Evolutionary conservation across 1,140 invertebrate species (phyloP).

Genomic region (Lepidotrigona ventralis): DNA sequence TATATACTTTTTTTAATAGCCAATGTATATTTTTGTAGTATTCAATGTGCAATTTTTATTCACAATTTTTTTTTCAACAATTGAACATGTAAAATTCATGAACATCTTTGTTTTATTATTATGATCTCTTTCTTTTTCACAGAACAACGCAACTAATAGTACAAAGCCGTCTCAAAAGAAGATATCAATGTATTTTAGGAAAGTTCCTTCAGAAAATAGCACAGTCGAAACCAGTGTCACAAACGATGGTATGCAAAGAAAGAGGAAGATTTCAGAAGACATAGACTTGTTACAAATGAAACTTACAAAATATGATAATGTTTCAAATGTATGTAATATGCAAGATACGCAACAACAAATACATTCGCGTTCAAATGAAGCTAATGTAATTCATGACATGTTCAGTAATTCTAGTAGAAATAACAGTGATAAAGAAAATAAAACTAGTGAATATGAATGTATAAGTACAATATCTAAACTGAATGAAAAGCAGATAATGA

Average conservation of each 20-base stretch:
- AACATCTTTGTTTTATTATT: neutral
- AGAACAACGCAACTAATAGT: neutral
- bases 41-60: neutral
- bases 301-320: neutral
- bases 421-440: neutral
- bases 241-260: neutral
- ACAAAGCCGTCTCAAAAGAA: slow-evolving; percentile 36
- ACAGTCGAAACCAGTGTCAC: neutral
- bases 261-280: neutral
- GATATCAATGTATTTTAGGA: slow-evolving; percentile 45
- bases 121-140: neutral
- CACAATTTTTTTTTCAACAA: neutral
- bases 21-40: too few relatives aligned
- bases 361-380: neutral
- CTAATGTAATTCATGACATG: neutral
- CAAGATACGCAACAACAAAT: neutral
- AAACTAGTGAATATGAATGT: neutral
- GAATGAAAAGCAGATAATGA: neutral
- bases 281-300: neutral
- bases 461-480: neutral
- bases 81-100: neutral
- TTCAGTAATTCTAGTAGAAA: neutral
- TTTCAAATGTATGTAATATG: too few relatives aligned
- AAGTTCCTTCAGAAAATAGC: neutral
- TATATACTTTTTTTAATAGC: neutral